Evolutionary conservation across 2,888 invertebrate genomes (phyloP).

Genomic region (Drosophila multiciliata): DNA sequence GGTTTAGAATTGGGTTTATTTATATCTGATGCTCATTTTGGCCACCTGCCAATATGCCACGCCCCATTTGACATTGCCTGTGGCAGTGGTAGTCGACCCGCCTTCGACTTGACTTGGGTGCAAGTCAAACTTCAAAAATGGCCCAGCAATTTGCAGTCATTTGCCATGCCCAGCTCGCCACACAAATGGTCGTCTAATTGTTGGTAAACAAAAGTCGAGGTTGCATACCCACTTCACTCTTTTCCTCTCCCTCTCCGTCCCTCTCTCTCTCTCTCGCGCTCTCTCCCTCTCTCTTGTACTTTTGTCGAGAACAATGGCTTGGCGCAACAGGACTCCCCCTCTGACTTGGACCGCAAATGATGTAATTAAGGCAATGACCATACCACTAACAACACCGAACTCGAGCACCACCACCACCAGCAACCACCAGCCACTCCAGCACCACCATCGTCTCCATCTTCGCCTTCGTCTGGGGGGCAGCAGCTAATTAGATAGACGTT

Average conservation of each 20-base stretch:
- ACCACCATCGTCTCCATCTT: not conserved
- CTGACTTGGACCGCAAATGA: constrained; percentile 67
- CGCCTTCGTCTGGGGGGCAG: constrained; percentile 42
- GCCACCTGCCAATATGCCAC: constrained; percentile 52
- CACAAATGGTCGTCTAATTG: constrained; percentile 69
- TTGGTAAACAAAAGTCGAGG: constrained; percentile 75
- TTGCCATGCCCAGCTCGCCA: constrained; percentile 67
- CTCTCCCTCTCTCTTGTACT: not conserved
- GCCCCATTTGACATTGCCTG: constrained; percentile 6
- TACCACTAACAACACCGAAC: constrained; percentile 12
- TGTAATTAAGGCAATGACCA: constrained; percentile 72
- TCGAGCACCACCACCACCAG: not conserved
- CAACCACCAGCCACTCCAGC: constrained; percentile 11
- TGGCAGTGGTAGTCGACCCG: not conserved
- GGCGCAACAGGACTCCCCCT: constrained; percentile 66
- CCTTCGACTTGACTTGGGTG: constrained; percentile 14
- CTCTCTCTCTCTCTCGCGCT: not conserved
- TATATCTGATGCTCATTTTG: constrained; percentile 26
- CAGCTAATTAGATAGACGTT: constrained; percentile 73
- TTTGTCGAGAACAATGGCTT: constrained; percentile 33
- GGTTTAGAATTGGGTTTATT: constrained; percentile 2
- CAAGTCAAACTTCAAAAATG: constrained; percentile 66
- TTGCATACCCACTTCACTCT: not conserved
- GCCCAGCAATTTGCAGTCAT: constrained; percentile 71
- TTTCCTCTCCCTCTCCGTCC: not conserved